phyloP scores from a whole-genome alignment of 1,140 invertebrate species.

The Cardiocondyla obscurior region DNA sequence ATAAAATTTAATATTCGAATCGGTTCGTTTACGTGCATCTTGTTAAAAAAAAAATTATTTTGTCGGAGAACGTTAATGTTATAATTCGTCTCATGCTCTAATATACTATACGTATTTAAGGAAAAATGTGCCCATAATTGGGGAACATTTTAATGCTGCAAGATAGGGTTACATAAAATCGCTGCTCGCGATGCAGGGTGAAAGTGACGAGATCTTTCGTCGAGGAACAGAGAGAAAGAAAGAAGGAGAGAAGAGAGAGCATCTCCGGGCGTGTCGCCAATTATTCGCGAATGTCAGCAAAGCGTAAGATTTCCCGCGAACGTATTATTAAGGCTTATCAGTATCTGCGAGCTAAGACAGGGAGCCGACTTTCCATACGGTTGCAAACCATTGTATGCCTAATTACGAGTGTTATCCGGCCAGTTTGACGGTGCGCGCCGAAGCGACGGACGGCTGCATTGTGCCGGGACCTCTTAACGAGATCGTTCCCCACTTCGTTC shows the following conservation, averaged over 20 bases:
- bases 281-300: conserved; percentile 44
- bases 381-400: conserved; percentile 67
- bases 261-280: conserved; percentile 2
- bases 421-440: conserved; percentile 57
- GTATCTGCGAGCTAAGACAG: conserved; percentile 24
- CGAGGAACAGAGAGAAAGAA: background rate
- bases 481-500: conserved; percentile 28
- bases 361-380: background rate
- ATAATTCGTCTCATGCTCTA: too few relatives aligned
- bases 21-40: background rate
- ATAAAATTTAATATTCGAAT: background rate
- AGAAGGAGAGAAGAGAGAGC: background rate
- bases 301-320: conserved; percentile 47
- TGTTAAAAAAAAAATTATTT: background rate
- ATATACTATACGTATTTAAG: background rate
- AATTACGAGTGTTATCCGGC: conserved; percentile 64
- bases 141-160: background rate
- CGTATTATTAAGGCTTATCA: conserved; percentile 59
- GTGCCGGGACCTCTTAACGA: conserved; percentile 31
- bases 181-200: background rate
- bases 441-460: conserved; percentile 48
- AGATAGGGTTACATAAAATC: conserved; percentile 17
- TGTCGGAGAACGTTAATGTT: background rate
- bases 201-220: conserved; percentile 21
- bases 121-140: background rate